Conservation (phyloP, 92 coral and sea anemone genomes). For the Paramuricea clavata region DNA sequence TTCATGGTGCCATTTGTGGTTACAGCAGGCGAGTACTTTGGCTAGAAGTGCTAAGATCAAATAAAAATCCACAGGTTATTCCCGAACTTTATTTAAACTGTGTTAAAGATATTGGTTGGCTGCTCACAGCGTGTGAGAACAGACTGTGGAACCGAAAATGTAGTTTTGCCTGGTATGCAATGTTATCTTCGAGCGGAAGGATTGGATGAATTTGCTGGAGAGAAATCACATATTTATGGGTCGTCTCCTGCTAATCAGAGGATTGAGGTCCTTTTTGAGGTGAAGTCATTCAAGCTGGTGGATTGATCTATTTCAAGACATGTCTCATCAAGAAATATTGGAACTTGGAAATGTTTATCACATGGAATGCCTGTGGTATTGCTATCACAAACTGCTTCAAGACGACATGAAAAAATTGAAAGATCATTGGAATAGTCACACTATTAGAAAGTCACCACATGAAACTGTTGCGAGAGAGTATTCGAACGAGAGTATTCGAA, state of each 20-base stretch:
- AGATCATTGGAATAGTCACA: slow-evolving; percentile 3
- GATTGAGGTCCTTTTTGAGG: slow-evolving; percentile 6
- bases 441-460: neutral
- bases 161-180: slow-evolving; percentile 2
- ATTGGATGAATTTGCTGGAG: neutral
- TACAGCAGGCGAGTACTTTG: neutral
- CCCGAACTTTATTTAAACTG: neutral
- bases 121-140: slow-evolving; percentile 8
- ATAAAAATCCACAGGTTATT: neutral
- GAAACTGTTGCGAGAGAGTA: slow-evolving; percentile 9
- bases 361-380: slow-evolving; percentile 13
- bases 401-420: neutral
- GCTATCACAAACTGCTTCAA: neutral
- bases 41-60: neutral
- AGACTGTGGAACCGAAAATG: slow-evolving; percentile 9
- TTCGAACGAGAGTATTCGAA: no score
- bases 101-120: neutral
- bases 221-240: neutral
- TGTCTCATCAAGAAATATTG: neutral
- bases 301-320: slow-evolving; percentile 6
- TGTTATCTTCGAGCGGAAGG: neutral
- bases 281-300: neutral
- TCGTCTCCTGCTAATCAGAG: neutral
- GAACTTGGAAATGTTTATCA: slow-evolving; percentile 7
- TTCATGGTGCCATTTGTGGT: slow-evolving; percentile 1